Evolutionary conservation across 2,113 vertebrate species (phyloP).

Genomic region (Nothocercus julius): DNA sequence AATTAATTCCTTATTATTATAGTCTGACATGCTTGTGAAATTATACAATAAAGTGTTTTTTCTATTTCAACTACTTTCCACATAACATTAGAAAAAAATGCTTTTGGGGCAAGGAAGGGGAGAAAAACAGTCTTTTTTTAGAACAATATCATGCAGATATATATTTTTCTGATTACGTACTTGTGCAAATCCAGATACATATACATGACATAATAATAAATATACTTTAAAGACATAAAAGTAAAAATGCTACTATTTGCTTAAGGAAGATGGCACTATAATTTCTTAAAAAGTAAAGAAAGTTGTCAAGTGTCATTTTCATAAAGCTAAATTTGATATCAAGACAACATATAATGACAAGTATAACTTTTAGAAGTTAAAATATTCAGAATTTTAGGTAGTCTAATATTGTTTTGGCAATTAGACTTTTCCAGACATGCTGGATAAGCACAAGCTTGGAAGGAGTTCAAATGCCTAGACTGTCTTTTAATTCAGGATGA

Average conservation of each 20-base stretch:
- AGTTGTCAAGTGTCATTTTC: not conserved
- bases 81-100: accelerated
- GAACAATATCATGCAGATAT: accelerated
- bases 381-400: not conserved
- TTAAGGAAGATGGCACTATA: not conserved
- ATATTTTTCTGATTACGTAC: not conserved
- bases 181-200: not conserved
- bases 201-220: not conserved
- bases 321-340: not conserved
- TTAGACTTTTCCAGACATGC: not conserved
- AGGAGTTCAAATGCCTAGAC: not conserved
- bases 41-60: not conserved
- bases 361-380: not conserved
- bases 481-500: not conserved
- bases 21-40: not conserved
- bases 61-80: not conserved
- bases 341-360: not conserved
- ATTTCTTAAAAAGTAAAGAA: not conserved
- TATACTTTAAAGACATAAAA: not conserved
- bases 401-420: not conserved
- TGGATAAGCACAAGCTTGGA: not conserved
- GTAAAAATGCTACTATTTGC: not conserved
- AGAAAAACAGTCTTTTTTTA: not conserved
- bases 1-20: not conserved
- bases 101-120: not conserved